Evolutionary conservation across 1,140 invertebrate genomes (phyloP).

Genomic region (Phenacoccus solenopsis): DNA sequence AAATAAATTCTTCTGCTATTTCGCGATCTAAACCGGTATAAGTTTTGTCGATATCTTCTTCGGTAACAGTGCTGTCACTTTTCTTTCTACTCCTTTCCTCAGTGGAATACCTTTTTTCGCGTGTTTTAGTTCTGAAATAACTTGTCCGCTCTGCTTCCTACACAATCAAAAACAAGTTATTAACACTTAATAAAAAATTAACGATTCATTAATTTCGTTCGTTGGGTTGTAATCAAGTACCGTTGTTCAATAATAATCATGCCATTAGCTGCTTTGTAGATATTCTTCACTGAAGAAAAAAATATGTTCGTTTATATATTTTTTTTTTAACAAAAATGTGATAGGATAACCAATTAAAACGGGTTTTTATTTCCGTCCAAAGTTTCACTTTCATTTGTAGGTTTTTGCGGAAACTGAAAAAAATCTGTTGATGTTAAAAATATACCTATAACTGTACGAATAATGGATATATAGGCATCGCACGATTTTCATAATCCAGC

Average conservation of each 20-base stretch:
- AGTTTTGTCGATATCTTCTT: conserved; percentile 36
- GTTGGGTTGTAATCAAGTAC: background rate
- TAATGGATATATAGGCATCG: no score
- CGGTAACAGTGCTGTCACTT: conserved; percentile 3
- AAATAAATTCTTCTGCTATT: conserved; percentile 44
- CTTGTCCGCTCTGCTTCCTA: background rate
- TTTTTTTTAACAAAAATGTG: background rate
- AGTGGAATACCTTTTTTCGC: background rate
- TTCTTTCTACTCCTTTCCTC: background rate
- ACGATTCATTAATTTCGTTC: background rate
- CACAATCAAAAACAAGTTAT: background rate
- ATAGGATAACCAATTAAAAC: background rate
- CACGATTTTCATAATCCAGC: no score
- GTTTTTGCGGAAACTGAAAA: background rate
- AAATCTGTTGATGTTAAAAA: no score
- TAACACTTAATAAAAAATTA: background rate
- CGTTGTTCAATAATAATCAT: background rate
- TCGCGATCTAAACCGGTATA: conserved; percentile 45
- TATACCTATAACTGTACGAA: no score
- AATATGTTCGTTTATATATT: background rate
- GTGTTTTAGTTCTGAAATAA: background rate
- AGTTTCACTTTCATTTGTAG: background rate
- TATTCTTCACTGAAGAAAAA: no score
- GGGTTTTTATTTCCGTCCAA: background rate
- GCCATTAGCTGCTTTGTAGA: no score